A percentile compares a stretch with the other conserved stretches of the same genome.
Conservation (phyloP, 37 sponge, comb jelly and placozoan species). For the Beroe ovata region DNA sequence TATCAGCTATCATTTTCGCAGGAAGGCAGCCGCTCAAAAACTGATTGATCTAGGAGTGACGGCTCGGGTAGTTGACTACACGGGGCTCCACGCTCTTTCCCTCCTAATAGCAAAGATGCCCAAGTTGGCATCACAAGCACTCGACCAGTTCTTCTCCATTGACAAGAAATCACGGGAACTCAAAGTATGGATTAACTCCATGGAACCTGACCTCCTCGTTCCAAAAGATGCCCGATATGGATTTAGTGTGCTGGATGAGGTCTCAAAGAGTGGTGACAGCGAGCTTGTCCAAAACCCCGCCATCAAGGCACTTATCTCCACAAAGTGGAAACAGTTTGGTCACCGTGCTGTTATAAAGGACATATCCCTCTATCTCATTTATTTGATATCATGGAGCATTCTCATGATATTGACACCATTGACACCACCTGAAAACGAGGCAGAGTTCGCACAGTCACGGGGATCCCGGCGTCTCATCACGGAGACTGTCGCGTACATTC, state of each 20-base stretch:
- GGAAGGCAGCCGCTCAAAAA: conserved; percentile 13
- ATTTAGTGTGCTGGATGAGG: conserved; percentile 37
- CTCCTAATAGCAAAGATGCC: conserved; percentile 56
- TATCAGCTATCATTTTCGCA: background rate
- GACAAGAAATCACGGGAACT: conserved; percentile 48
- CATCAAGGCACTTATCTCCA: conserved; percentile 43
- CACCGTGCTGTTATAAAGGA: conserved; percentile 51
- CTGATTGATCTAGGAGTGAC: conserved; percentile 53
- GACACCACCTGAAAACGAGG: background rate
- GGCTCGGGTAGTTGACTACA: conserved; percentile 24
- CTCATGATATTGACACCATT: conserved; percentile 57
- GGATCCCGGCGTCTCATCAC: conserved; percentile 45
- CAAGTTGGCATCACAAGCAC: conserved; percentile 4
- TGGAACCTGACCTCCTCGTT: conserved; percentile 63
- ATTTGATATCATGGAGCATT: conserved; percentile 32
- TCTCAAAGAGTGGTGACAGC: conserved; percentile 10
- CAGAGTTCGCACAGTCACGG: background rate
- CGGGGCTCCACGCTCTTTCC: conserved; percentile 52
- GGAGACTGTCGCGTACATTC: conserved; percentile 54
- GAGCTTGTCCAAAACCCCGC: conserved; percentile 51
- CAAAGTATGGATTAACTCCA: conserved; percentile 39
- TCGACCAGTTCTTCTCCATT: conserved; percentile 46
- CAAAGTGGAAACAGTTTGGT: conserved; percentile 64
- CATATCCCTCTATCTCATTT: conserved; percentile 31
- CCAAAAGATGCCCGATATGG: conserved; percentile 60